Evolutionary conservation across 2,113 vertebrate species (phyloP).

Genomic region (Corydoras sp.): DNA sequence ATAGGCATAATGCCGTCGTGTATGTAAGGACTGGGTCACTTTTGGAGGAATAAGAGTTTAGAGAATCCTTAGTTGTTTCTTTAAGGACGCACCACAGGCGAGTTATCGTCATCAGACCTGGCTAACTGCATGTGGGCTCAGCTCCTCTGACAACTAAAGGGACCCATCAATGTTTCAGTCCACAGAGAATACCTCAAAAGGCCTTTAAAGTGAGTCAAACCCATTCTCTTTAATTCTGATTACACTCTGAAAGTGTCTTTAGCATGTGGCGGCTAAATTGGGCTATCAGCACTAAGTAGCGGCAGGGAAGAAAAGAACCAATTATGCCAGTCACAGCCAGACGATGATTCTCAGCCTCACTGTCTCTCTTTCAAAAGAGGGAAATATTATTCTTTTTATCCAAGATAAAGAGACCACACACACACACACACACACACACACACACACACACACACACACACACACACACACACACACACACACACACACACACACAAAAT

Average conservation of each 20-base stretch:
- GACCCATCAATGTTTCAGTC: slow-evolving; percentile 43
- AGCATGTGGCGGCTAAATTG: slow-evolving; percentile 53
- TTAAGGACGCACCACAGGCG: slow-evolving; percentile 33
- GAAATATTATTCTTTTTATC: slow-evolving; percentile 38
- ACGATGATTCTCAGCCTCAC: slow-evolving; percentile 49
- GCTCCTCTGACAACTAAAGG: slow-evolving; percentile 41
- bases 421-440: too few species aligned
- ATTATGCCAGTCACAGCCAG: slow-evolving; percentile 53
- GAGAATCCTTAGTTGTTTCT: slow-evolving; percentile 27
- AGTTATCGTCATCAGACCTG: slow-evolving; percentile 29
- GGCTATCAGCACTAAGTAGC: slow-evolving; percentile 53
- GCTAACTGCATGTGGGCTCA: slow-evolving; percentile 33
- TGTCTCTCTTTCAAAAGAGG: slow-evolving; percentile 30
- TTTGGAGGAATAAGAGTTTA: slow-evolving; percentile 13
- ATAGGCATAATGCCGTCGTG: slow-evolving; percentile 22
- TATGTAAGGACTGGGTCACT: slow-evolving; percentile 22
- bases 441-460: slow-evolving; percentile 22
- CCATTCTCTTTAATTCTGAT: slow-evolving; percentile 52
- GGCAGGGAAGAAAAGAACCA: slow-evolving; percentile 50
- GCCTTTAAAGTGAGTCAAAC: slow-evolving; percentile 48
- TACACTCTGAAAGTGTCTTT: slow-evolving; percentile 53
- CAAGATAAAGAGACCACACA: slow-evolving; percentile 28
- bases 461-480: slow-evolving; percentile 23
- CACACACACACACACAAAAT: too few species aligned
- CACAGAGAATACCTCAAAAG: slow-evolving; percentile 45